These are phyloP conservation scores for Allacma fusca DNA, from an alignment of 2,888 invertebrate genomes.

Conservation along the genomic window DNA sequence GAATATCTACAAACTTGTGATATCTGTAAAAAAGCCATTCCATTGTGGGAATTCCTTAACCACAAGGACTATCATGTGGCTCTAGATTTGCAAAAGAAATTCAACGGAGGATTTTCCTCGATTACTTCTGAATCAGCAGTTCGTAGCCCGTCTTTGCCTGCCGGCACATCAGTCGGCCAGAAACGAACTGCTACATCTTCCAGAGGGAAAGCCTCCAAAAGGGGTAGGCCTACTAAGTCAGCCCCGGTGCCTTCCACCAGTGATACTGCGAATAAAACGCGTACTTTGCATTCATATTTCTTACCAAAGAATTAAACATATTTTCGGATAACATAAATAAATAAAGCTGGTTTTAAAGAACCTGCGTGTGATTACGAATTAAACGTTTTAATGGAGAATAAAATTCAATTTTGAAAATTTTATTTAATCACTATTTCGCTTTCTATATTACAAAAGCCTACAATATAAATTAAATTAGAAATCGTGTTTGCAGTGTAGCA, in stretches of 20 bases:
- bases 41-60: constrained; percentile 72
- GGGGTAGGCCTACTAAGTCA: neutral
- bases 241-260: neutral
- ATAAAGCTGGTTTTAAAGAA: no score
- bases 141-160: neutral
- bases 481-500: no score
- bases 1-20: constrained; percentile 66
- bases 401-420: no score
- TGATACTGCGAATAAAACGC: neutral
- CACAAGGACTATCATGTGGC: constrained; percentile 89
- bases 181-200: constrained; percentile 16
- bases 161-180: neutral
- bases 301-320: constrained; percentile 20
- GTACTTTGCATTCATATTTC: constrained; percentile 30
- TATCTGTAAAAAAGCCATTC: constrained; percentile 74
- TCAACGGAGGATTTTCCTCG: constrained; percentile 61
- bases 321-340: no score
- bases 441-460: no score
- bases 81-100: constrained; percentile 74
- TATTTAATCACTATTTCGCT: no score
- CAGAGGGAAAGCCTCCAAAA: neutral
- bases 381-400: no score
- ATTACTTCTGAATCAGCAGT: neutral
- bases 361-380: no score
- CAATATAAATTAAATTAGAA: no score